These are phyloP conservation scores for Hirudo medicinalis DNA, from an alignment of 1,140 invertebrate species.

Conservation along the genomic window DNA sequence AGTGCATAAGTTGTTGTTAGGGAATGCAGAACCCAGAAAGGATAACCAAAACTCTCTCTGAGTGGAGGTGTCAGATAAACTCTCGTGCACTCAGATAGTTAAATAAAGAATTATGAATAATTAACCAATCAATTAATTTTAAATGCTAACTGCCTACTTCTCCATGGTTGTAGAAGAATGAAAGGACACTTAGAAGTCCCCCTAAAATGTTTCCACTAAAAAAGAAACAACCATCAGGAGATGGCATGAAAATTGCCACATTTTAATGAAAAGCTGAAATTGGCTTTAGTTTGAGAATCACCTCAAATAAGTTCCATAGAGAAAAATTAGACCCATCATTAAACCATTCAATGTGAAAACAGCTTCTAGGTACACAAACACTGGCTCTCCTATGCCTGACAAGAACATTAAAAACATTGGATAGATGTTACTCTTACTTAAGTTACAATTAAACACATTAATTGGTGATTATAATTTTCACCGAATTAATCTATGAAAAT, in stretches of 20 bases:
- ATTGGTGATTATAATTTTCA: too few relatives aligned
- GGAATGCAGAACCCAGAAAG: slow-evolving; percentile 36
- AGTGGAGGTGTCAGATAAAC: slow-evolving; percentile 72
- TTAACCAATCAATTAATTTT: not conserved
- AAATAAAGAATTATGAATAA: not conserved
- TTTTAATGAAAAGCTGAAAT: not conserved
- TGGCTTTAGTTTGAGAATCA: not conserved
- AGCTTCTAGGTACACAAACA: not conserved
- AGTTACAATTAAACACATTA: too few relatives aligned
- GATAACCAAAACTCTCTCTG: slow-evolving; percentile 67
- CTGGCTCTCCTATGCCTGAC: not conserved
- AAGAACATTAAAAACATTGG: not conserved
- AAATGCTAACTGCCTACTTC: slow-evolving; percentile 44
- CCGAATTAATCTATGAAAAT: not conserved
- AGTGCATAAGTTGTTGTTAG: not conserved
- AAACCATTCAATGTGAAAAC: not conserved
- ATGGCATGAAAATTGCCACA: too few relatives aligned
- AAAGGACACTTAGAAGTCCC: slow-evolving; percentile 52
- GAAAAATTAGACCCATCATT: not conserved
- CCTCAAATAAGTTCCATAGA: not conserved
- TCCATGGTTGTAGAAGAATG: slow-evolving; percentile 67
- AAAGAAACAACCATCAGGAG: slow-evolving; percentile 15
- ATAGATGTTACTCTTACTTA: too few relatives aligned
- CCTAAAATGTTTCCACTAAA: slow-evolving; percentile 54
- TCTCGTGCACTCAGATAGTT: slow-evolving; percentile 46